Evolutionary conservation across 2,113 vertebrate species (phyloP).

Genomic region (Syngnathus scovelli): DNA sequence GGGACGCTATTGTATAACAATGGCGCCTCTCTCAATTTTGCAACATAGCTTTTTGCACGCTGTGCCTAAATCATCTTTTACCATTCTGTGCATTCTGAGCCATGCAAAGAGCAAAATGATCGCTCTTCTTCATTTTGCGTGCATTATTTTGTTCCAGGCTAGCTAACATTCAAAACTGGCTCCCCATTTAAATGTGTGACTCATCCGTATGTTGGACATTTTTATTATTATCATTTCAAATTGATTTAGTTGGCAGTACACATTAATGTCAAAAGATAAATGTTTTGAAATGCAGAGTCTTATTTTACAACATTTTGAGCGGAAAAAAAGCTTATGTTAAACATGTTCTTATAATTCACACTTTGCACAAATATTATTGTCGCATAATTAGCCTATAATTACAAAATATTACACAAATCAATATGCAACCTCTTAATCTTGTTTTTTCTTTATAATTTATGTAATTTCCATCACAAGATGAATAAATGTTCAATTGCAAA

Average conservation of each 20-base stretch:
- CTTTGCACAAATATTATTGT: neutral
- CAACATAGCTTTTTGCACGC: slow-evolving; percentile 13
- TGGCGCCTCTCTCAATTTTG: slow-evolving; percentile 49
- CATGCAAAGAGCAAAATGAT: slow-evolving; percentile 5
- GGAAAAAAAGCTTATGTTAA: neutral
- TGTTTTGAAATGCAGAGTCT: neutral
- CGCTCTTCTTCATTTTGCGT: neutral
- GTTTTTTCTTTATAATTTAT: too few relatives aligned
- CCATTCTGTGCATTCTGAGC: neutral
- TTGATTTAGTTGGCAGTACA: neutral
- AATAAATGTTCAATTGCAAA: too few relatives aligned
- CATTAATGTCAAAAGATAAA: neutral
- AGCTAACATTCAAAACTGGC: slow-evolving; percentile 3
- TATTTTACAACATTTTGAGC: neutral
- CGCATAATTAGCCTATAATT: neutral
- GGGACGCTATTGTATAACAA: slow-evolving; percentile 60
- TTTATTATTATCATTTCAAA: neutral
- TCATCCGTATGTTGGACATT: too few relatives aligned
- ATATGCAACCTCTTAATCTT: neutral
- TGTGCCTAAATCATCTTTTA: neutral
- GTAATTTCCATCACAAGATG: too few relatives aligned
- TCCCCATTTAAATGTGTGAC: neutral
- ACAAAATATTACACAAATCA: neutral
- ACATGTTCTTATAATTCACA: neutral
- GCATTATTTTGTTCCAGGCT: neutral